These are phyloP conservation scores for Polydrusus pterygomalis DNA, from an alignment of 2,888 invertebrate genomes.

Conservation along the genomic window DNA sequence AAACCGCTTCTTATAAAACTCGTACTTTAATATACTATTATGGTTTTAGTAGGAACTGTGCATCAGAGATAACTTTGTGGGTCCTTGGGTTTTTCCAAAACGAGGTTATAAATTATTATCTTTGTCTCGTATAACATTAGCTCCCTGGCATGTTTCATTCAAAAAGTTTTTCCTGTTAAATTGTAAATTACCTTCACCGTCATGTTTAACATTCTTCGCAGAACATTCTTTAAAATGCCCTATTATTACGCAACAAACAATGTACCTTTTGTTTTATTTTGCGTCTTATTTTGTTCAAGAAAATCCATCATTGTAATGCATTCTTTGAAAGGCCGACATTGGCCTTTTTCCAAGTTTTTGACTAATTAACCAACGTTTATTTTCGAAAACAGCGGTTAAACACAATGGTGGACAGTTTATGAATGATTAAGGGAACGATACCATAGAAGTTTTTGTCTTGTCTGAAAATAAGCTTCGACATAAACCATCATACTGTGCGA, in stretches of 20 bases:
- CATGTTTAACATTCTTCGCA: constrained; percentile 6
- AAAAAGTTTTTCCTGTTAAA: too few relatives aligned
- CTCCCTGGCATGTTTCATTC: too few relatives aligned
- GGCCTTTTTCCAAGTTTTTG: constrained; percentile 60
- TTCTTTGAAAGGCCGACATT: constrained; percentile 53
- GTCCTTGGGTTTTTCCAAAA: too few relatives aligned
- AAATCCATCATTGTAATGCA: constrained; percentile 51
- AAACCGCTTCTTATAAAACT: too few relatives aligned
- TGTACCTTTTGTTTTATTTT: constrained; percentile 29
- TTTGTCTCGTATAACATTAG: too few relatives aligned
- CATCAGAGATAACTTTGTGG: too few relatives aligned
- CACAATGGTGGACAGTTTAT: constrained; percentile 57
- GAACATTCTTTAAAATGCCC: constrained; percentile 6
- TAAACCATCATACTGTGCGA: too few relatives aligned
- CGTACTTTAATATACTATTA: too few relatives aligned
- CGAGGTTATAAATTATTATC: too few relatives aligned
- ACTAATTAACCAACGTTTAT: constrained; percentile 59
- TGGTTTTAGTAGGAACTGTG: too few relatives aligned
- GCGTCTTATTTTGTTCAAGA: constrained; percentile 30
- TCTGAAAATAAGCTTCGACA: neutral
- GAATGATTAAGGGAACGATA: constrained; percentile 41
- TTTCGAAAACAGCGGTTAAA: constrained; percentile 58
- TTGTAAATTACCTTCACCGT: neutral
- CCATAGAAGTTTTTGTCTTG: neutral
- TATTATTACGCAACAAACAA: constrained; percentile 14